These are phyloP conservation scores for Microplitis manilae DNA, from an alignment of 2,888 invertebrate genomes.

Conservation along the genomic window DNA sequence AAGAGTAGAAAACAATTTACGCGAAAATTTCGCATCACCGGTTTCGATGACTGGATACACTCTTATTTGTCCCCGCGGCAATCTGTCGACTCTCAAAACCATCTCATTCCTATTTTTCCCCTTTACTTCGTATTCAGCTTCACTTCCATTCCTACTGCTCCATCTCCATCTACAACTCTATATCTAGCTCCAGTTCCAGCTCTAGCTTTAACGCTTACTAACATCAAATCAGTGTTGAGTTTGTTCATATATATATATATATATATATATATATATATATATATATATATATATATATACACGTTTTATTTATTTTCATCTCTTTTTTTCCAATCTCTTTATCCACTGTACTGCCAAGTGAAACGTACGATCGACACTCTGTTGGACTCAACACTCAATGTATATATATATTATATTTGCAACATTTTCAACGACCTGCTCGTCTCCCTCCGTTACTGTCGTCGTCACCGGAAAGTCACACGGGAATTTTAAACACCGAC, in stretches of 20 bases:
- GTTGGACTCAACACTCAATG: background rate
- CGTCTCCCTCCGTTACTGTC: slow-evolving; percentile 12
- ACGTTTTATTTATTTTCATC: background rate
- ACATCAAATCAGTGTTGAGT: background rate
- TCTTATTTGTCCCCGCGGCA: slow-evolving; percentile 67
- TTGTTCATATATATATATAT: background rate
- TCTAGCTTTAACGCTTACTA: background rate
- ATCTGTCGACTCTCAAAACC: slow-evolving; percentile 63
- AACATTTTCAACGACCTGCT: background rate
- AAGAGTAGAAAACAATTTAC: slow-evolving; percentile 66
- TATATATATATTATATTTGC: background rate
- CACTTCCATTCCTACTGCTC: slow-evolving; percentile 31
- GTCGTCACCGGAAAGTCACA: slow-evolving; percentile 56
- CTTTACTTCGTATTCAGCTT: slow-evolving; percentile 37
- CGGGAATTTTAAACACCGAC: slow-evolving; percentile 65
- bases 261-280: background rate
- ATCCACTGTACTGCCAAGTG: background rate
- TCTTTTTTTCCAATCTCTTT: background rate
- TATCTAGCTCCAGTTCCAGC: background rate
- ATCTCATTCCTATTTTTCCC: slow-evolving; percentile 53
- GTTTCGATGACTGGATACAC: slow-evolving; percentile 64
- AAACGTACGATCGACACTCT: background rate
- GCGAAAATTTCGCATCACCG: slow-evolving; percentile 66
- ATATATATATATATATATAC: background rate
- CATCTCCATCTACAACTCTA: slow-evolving; percentile 7